Evolutionary conservation across 1,140 invertebrate species (phyloP).

Genomic region (Hycleus cichorii): DNA sequence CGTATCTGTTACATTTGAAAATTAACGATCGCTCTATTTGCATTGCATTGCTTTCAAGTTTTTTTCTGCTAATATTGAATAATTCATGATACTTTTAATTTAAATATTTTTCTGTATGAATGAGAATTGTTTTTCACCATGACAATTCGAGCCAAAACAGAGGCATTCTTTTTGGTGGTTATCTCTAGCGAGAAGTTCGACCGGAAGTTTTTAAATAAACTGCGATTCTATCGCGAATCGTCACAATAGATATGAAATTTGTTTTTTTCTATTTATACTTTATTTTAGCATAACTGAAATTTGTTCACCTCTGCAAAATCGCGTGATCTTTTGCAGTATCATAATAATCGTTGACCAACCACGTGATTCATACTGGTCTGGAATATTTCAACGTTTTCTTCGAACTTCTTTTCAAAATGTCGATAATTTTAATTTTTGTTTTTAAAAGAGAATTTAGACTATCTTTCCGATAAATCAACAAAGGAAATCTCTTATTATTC

Average conservation of each 20-base stretch:
- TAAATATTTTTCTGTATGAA: too few relatives aligned
- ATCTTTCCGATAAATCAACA: neutral
- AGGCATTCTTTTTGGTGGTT: neutral
- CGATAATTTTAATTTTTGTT: neutral
- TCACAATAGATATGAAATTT: too few relatives aligned
- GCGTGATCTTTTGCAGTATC: constrained; percentile 27
- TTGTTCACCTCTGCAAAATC: constrained; percentile 17
- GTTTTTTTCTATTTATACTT: too few relatives aligned
- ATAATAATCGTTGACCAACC: constrained; percentile 27
- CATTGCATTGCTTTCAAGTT: neutral
- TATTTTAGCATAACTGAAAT: neutral
- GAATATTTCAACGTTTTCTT: neutral
- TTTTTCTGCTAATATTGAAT: constrained; percentile 3
- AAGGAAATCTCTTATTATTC: too few relatives aligned
- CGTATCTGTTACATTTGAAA: constrained; percentile 6
- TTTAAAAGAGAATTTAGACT: neutral
- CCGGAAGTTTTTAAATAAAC: too few relatives aligned
- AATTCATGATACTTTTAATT: constrained; percentile 3
- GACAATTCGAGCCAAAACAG: too few relatives aligned
- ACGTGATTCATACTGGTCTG: constrained; percentile 23
- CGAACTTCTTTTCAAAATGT: constrained; percentile 5
- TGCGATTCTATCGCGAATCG: too few relatives aligned
- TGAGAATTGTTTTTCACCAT: too few relatives aligned
- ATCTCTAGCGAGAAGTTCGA: neutral
- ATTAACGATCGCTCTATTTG: constrained; percentile 12